These are phyloP conservation scores for Erannis defoliaria DNA, from an alignment of 2,888 invertebrate genomes.

Conservation along the genomic window DNA sequence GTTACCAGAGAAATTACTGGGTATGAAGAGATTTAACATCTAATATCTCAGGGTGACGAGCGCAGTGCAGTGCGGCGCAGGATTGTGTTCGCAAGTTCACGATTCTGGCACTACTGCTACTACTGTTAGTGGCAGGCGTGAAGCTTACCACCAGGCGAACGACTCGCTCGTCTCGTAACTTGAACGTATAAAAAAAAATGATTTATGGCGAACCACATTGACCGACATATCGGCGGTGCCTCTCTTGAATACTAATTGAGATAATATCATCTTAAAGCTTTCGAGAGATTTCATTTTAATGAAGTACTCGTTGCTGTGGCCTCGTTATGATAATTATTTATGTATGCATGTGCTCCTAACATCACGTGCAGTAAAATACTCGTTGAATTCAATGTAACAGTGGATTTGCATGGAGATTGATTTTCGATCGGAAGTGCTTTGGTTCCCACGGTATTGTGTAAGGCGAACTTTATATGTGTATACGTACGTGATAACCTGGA, in stretches of 20 bases:
- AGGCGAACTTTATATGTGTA: slow-evolving; percentile 29
- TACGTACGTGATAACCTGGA: slow-evolving; percentile 7
- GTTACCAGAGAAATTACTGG: too few relatives aligned
- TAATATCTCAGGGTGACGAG: too few relatives aligned
- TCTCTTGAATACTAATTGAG: slow-evolving; percentile 58
- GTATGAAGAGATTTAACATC: too few relatives aligned
- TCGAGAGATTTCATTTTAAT: slow-evolving; percentile 39
- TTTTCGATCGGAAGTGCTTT: slow-evolving; percentile 44
- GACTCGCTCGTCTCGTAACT: too few relatives aligned
- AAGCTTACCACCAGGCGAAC: too few relatives aligned
- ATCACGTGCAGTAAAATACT: slow-evolving; percentile 27
- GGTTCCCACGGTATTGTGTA: slow-evolving; percentile 45
- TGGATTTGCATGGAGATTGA: slow-evolving; percentile 41
- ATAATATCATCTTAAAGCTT: slow-evolving; percentile 50
- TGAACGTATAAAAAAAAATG: too few relatives aligned
- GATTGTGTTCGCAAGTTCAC: too few relatives aligned
- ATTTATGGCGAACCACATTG: slow-evolving; percentile 67
- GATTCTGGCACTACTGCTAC: too few relatives aligned
- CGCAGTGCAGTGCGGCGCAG: too few relatives aligned
- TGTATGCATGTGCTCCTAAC: slow-evolving; percentile 31
- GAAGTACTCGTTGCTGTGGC: slow-evolving; percentile 29
- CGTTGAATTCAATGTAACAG: slow-evolving; percentile 37
- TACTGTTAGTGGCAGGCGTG: too few relatives aligned
- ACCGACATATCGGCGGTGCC: slow-evolving; percentile 53
- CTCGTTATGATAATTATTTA: slow-evolving; percentile 29